Conservation (phyloP, 2,888 invertebrate species). For the Venustoraphidia nigricollis region DNA sequence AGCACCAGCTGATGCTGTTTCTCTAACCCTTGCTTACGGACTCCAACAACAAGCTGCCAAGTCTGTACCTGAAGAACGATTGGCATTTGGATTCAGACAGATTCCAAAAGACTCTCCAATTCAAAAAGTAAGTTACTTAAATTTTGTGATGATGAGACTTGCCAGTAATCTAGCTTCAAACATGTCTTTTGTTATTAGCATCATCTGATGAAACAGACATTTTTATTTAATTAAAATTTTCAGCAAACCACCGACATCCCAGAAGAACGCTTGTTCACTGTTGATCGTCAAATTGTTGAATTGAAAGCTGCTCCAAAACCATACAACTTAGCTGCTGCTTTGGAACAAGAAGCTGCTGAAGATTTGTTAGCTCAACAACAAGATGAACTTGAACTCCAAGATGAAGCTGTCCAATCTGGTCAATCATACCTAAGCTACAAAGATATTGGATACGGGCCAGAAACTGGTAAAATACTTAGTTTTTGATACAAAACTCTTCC, state of each 20-base stretch:
- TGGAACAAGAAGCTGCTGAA: conserved; percentile 22
- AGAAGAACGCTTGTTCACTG: conserved; percentile 32
- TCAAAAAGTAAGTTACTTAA: conserved; percentile 6
- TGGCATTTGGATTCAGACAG: conserved; percentile 34
- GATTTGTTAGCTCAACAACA: conserved; percentile 16
- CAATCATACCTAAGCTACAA: conserved; percentile 24
- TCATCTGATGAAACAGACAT: neutral
- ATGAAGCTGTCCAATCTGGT: conserved; percentile 6
- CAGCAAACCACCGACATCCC: conserved; percentile 23
- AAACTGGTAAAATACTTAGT: conserved; percentile 17
- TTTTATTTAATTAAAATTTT: conserved; percentile 1
- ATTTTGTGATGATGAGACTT: neutral
- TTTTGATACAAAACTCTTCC: neutral
- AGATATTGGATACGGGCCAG: conserved; percentile 30
- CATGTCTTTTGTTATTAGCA: too few relatives aligned
- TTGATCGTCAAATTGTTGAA: conserved; percentile 36
- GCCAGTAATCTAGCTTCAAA: neutral
- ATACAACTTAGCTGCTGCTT: conserved; percentile 9
- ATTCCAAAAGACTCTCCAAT: conserved; percentile 28
- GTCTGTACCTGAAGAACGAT: conserved; percentile 30
- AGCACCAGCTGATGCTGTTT: conserved; percentile 32
- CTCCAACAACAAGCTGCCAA: conserved; percentile 23
- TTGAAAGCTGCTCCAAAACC: conserved; percentile 19
- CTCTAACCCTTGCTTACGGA: conserved; percentile 28
- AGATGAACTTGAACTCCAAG: conserved; percentile 16